Evolutionary conservation across 2,797 vertebrate genomes (phyloP).

Genomic region (Thaleichthys pacificus): DNA sequence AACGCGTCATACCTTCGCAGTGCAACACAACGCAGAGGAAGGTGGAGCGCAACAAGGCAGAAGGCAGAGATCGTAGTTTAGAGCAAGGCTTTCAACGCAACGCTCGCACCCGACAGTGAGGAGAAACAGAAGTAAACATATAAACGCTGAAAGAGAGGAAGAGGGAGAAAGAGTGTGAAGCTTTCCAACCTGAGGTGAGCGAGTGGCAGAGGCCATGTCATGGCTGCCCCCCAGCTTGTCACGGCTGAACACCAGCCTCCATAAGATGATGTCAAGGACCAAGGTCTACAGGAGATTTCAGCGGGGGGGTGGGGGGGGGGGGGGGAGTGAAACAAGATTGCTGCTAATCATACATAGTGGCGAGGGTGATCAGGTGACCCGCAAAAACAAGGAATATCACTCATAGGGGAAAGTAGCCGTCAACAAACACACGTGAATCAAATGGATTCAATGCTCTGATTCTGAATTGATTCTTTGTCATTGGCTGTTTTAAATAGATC

Average conservation of each 20-base stretch:
- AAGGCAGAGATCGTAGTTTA: background rate
- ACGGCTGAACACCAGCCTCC: slow-evolving; percentile 93
- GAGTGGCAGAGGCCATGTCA: slow-evolving; percentile 76
- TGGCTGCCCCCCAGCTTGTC: slow-evolving; percentile 80
- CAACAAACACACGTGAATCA: background rate
- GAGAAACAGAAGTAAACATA: background rate
- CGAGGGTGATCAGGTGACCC: slow-evolving; percentile 38
- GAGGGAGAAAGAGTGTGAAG: background rate
- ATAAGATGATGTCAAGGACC: slow-evolving; percentile 95
- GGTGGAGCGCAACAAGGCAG: background rate
- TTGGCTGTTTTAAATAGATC: slow-evolving; percentile 6
- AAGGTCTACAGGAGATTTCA: slow-evolving; percentile 88
- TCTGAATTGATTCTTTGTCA: background rate
- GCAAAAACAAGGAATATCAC: slow-evolving; percentile 35
- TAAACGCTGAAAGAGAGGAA: background rate
- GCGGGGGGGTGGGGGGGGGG: slow-evolving; percentile 50
- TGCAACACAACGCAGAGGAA: background rate
- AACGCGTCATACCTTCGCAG: background rate
- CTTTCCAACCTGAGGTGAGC: slow-evolving; percentile 86
- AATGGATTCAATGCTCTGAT: slow-evolving; percentile 32
- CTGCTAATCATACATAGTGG: slow-evolving; percentile 52
- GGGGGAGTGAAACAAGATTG: slow-evolving; percentile 73
- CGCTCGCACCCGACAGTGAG: background rate
- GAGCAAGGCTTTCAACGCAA: no score
- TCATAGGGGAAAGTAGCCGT: slow-evolving; percentile 20